phyloP scores from a whole-genome alignment of 2,113 vertebrate genomes.

The Zootoca vivipara region DNA sequence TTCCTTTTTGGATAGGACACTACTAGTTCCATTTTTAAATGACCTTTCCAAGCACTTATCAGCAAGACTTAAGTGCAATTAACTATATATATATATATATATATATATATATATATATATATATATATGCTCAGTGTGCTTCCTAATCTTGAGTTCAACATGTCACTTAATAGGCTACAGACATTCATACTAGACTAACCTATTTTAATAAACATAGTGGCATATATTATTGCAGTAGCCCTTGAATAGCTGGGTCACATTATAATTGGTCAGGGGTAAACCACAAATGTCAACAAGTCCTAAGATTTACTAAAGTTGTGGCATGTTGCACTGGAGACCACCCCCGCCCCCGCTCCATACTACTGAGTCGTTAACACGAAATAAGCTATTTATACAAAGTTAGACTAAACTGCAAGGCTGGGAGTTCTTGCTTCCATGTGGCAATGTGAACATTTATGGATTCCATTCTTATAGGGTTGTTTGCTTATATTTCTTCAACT shows the following conservation, averaged over 20 bases:
- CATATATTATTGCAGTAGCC: neutral
- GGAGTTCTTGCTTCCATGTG: constrained; percentile 3
- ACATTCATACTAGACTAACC: neutral
- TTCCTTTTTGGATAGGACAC: too few species aligned
- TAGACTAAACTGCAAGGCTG: constrained; percentile 34
- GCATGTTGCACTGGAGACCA: neutral
- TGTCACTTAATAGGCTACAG: neutral
- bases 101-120: neutral
- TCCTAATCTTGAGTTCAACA: neutral
- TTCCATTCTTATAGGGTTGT: neutral
- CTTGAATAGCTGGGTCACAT: neutral
- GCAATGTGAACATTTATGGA: neutral
- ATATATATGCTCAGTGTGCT: neutral
- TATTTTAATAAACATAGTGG: neutral
- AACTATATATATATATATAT: neutral
- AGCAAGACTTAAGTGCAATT: neutral
- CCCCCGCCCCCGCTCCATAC: neutral
- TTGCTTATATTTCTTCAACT: neutral
- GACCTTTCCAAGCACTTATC: neutral
- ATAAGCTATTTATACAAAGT: constrained; percentile 31
- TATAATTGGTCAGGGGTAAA: neutral
- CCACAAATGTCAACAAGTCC: neutral
- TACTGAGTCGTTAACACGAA: constrained; percentile 30
- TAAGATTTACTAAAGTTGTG: neutral
- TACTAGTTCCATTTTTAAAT: too few species aligned